Conservation (phyloP, 2,113 vertebrate species). For the Bostrychus sinensis region DNA sequence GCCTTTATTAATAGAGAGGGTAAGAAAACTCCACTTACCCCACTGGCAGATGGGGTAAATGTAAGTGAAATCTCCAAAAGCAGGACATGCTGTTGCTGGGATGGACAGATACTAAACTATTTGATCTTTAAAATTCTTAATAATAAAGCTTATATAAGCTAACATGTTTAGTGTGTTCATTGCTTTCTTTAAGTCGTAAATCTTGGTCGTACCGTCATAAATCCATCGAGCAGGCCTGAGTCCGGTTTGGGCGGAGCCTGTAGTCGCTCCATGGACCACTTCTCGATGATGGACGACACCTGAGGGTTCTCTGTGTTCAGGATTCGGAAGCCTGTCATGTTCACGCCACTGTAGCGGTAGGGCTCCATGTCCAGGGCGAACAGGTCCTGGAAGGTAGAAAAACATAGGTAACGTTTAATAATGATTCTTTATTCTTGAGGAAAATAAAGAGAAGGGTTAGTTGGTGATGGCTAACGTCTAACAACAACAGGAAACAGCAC, state of each 20-base stretch:
- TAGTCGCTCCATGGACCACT: constrained; percentile 97
- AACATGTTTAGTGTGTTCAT: too few relatives aligned
- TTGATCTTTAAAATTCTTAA: too few relatives aligned
- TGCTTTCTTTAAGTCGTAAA: too few relatives aligned
- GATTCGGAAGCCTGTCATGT: constrained; percentile 98
- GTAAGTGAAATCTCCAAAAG: too few relatives aligned
- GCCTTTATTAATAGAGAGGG: too few relatives aligned
- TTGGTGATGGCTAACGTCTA: too few relatives aligned
- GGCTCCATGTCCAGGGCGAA: constrained; percentile 98
- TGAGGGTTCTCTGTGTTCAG: constrained; percentile 95
- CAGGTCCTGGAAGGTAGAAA: constrained; percentile 83
- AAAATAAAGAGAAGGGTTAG: not conserved
- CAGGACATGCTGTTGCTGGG: too few relatives aligned
- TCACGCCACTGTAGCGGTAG: constrained; percentile 95
- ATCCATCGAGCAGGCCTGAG: constrained; percentile 98
- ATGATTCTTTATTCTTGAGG: not conserved
- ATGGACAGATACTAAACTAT: too few relatives aligned
- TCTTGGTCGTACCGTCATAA: constrained; percentile 95
- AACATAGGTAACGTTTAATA: not conserved
- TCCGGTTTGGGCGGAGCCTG: constrained; percentile 98
- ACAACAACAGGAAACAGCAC: too few relatives aligned
- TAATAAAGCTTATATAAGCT: too few relatives aligned
- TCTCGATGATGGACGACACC: constrained; percentile 96
- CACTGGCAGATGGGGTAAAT: too few relatives aligned
- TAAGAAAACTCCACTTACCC: too few relatives aligned